Evolutionary conservation across 2,888 invertebrate species (phyloP), one percentile per base, ranked within the genome.

Genomic region (Coremacera marginata): DNA sequence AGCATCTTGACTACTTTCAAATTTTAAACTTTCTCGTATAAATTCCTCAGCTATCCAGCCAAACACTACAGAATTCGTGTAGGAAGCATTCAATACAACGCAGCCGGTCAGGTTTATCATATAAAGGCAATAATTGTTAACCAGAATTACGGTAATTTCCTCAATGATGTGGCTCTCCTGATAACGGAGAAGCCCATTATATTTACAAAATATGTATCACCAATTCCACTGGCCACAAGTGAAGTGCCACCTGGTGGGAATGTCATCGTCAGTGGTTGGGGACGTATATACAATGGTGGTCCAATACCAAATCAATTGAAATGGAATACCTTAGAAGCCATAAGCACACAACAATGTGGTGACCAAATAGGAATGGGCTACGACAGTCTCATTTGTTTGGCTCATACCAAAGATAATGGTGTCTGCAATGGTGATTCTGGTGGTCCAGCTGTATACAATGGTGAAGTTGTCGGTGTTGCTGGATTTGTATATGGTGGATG

Each of bases 381-480:
- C 34, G 82, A 82, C 3, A 83, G 85, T 5, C 68, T 89, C 25
- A 76, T 89, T n/a, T 89, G 89, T 63, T 80, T 88, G 74, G 82
- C 77, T 4, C 86, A 87, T 67, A 52, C 67, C 4, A 7, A 55
- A 0, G 78, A 79, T 3, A 80, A 82, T 27, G 88, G 89, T 5
- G 83, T 85, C 3, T 89, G 89, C 75, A 79, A 81, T 22, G 88
- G 88, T 4, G 89, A 89, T 74, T 87, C 86, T 3, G 89, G 89
- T 11, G 88, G 88, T 52, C 88, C 89, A 70, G 87, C 88, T 9
- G 80, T 85, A 2, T 86, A 85, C 70, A 76, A 85, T 0, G 80
- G 84, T 0, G 80, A 86, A 75, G 77, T 89, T 22, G 88, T 88
- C 31, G 89, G 85, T 77, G 83, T 88, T 37, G 88, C 84, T 63